Evolutionary conservation across 2,888 invertebrate genomes (phyloP).

Genomic region (Microctonus brassicae): DNA sequence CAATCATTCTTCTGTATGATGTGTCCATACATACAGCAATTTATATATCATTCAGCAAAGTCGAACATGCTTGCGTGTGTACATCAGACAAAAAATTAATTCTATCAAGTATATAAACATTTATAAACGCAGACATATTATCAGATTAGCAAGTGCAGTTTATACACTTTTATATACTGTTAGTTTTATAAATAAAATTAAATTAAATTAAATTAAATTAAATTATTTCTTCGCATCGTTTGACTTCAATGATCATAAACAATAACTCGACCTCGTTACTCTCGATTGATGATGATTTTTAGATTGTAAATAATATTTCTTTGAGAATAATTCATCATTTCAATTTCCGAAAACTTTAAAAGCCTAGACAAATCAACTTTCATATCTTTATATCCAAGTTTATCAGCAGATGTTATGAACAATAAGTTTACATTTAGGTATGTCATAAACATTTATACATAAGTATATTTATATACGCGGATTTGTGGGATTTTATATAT

Average conservation of each 20-base stretch:
- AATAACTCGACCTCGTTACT: neutral
- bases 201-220: neutral
- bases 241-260: neutral
- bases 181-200: too few relatives aligned
- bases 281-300: neutral
- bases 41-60: neutral
- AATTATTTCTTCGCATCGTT: neutral
- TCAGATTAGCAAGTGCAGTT: constrained; percentile 1
- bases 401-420: neutral
- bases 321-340: too few relatives aligned
- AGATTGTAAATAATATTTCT: too few relatives aligned
- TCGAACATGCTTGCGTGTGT: neutral
- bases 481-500: constrained; percentile 22
- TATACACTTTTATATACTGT: neutral
- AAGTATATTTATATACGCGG: neutral
- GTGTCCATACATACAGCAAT: neutral
- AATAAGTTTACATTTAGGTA: too few relatives aligned
- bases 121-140: neutral
- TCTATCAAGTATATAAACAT: neutral
- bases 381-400: constrained; percentile 4
- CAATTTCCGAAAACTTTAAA: too few relatives aligned
- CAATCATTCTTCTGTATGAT: constrained; percentile 33
- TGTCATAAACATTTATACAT: too few relatives aligned
- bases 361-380: too few relatives aligned
- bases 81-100: neutral